Conservation (phyloP, 2,888 invertebrate species). For the Vesta saturnalis region DNA sequence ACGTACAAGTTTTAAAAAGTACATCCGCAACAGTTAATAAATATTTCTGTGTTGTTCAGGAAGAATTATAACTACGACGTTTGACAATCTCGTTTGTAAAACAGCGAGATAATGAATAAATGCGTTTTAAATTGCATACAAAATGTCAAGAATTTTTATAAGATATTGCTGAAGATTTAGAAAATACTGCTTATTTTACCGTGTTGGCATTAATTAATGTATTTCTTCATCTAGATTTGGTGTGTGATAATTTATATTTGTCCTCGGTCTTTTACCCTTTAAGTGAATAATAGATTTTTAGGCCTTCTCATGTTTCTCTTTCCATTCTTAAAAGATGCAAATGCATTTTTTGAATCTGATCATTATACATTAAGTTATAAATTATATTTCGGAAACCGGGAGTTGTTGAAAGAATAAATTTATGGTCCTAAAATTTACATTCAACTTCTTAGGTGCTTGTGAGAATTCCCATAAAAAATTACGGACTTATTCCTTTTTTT, state of each 20-base stretch:
- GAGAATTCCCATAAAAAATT: slow-evolving; percentile 21
- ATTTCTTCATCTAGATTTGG: slow-evolving; percentile 29
- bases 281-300: slow-evolving; percentile 29
- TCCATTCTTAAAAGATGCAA: slow-evolving; percentile 29
- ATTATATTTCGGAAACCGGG: slow-evolving; percentile 35
- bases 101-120: slow-evolving; percentile 28
- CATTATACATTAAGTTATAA: slow-evolving; percentile 33
- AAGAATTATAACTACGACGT: slow-evolving; percentile 13
- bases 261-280: slow-evolving; percentile 22
- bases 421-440: slow-evolving; percentile 20
- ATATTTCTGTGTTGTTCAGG: neutral
- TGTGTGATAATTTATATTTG: slow-evolving; percentile 28
- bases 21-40: neutral
- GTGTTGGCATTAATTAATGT: slow-evolving; percentile 32
- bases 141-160: slow-evolving; percentile 30
- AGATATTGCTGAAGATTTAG: slow-evolving; percentile 15
- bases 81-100: slow-evolving; percentile 18
- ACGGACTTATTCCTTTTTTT: neutral
- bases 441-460: slow-evolving; percentile 17
- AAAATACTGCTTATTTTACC: slow-evolving; percentile 20
- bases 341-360: slow-evolving; percentile 26
- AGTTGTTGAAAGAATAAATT: slow-evolving; percentile 35
- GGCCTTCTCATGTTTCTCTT: slow-evolving; percentile 35
- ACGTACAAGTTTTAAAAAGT: neutral
- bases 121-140: slow-evolving; percentile 30